Percentiles rank a stretch among this genome's conserved stretches.
Conservation (phyloP, 30 jellyfish, hydroid and myxozoan species). For the Aurelia aurita region DNA sequence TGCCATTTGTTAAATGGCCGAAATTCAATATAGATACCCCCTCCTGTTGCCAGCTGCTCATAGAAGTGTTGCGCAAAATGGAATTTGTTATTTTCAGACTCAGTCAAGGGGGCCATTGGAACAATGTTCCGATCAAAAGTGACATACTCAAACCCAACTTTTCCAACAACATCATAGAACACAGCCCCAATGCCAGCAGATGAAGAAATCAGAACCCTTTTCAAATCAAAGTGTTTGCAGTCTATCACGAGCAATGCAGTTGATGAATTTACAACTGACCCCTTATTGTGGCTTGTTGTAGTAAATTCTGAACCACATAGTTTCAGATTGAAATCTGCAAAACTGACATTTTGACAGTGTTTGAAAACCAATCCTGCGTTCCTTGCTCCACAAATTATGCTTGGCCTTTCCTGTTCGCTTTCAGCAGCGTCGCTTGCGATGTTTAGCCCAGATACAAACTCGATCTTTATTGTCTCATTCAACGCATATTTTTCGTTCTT, state of each 20-base stretch:
- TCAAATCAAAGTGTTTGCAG: background rate
- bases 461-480: too few relatives aligned
- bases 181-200: constrained; percentile 51
- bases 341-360: background rate
- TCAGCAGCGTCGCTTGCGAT: too few relatives aligned
- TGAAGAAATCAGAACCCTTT: background rate
- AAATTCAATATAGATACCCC: constrained; percentile 65
- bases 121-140: background rate
- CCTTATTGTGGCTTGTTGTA: constrained; percentile 12
- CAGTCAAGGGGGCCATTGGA: background rate
- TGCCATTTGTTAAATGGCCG: background rate
- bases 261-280: background rate
- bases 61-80: too few relatives aligned
- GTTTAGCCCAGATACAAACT: too few relatives aligned
- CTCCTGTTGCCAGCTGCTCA: constrained; percentile 29
- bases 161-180: constrained; percentile 46
- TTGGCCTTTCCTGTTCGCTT: background rate
- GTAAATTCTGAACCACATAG: constrained; percentile 22
- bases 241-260: constrained; percentile 34
- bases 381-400: background rate
- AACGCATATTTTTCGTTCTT: too few relatives aligned
- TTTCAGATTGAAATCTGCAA: background rate
- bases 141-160: background rate
- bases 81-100: background rate
- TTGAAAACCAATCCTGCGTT: constrained; percentile 22